Percentiles rank a stretch among this genome's conserved stretches.
These are phyloP conservation scores for Hetaerina americana DNA, from an alignment of 1,140 invertebrate species.

Conservation along the genomic window DNA sequence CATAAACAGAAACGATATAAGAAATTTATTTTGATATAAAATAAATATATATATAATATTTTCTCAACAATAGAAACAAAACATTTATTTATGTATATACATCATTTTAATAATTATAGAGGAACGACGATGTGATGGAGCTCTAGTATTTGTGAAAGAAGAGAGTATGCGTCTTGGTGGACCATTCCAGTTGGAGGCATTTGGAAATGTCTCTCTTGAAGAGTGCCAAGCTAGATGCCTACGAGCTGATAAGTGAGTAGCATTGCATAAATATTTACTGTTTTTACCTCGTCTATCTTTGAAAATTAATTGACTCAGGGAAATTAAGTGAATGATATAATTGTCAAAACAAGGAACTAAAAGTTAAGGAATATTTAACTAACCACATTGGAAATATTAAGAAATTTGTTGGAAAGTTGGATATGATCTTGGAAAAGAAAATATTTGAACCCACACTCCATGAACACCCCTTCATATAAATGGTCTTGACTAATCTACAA, in stretches of 20 bases:
- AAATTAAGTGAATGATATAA: too few species aligned
- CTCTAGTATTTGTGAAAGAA: constrained; percentile 76
- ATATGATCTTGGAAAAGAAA: too few species aligned
- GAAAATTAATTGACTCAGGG: too few species aligned
- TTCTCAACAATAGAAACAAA: not conserved
- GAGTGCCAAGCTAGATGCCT: constrained; percentile 72
- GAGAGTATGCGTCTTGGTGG: constrained; percentile 75
- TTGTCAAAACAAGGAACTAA: too few species aligned
- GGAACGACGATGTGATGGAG: constrained; percentile 68
- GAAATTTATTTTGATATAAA: not conserved
- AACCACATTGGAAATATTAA: too few species aligned
- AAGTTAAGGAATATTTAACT: too few species aligned
- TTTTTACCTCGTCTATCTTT: too few species aligned
- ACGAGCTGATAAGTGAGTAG: constrained; percentile 54
- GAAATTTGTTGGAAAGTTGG: too few species aligned
- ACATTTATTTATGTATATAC: too few species aligned
- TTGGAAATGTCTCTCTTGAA: constrained; percentile 66
- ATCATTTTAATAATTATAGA: constrained; percentile 48
- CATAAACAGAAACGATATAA: not conserved
- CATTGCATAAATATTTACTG: not conserved
- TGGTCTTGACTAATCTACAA: too few species aligned
- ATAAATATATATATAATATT: constrained; percentile 12
- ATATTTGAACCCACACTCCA: too few species aligned
- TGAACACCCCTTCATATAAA: too few species aligned
- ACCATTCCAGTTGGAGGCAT: constrained; percentile 74